These are phyloP conservation scores for Rhinolophus sinicus DNA, from an alignment of 2,113 vertebrate species.

Conservation along the genomic window DNA sequence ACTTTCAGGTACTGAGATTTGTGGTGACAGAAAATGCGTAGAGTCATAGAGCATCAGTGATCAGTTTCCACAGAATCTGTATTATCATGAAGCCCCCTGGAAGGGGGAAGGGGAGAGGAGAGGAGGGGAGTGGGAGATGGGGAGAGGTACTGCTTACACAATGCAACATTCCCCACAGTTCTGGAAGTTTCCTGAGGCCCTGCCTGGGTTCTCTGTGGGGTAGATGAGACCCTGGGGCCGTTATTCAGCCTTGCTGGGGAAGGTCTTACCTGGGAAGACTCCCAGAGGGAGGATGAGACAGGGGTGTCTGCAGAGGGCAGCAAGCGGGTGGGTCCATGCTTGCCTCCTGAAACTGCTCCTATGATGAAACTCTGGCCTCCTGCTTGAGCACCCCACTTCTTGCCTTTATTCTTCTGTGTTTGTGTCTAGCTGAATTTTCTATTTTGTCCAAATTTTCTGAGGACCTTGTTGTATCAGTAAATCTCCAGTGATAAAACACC, in stretches of 20 bases:
- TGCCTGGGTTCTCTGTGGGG: not conserved
- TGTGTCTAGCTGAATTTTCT: not conserved
- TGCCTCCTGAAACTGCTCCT: not conserved
- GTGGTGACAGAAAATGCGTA: not conserved
- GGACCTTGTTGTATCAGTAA: rapidly evolving
- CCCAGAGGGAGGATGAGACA: not conserved
- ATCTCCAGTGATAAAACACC: not conserved
- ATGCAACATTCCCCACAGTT: not conserved
- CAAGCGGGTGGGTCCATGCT: rapidly evolving
- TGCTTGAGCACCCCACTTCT: not conserved
- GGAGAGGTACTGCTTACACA: not conserved
- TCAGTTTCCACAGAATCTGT: not conserved
- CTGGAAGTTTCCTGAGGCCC: not conserved
- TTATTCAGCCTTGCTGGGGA: not conserved
- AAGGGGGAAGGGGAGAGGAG: rapidly evolving
- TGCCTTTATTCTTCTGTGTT: not conserved
- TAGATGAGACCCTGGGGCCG: not conserved
- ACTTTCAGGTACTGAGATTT: not conserved
- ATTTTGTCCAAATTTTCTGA: not conserved
- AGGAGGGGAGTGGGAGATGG: too few species aligned
- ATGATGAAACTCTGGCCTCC: not conserved
- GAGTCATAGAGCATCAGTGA: rapidly evolving
- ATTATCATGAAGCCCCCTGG: not conserved
- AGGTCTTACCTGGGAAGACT: rapidly evolving
- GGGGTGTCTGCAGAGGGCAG: too few species aligned